Evolutionary conservation across 2,888 invertebrate genomes (phyloP), one percentile per base, ranked within the genome.

Genomic region (Mantis religiosa): DNA sequence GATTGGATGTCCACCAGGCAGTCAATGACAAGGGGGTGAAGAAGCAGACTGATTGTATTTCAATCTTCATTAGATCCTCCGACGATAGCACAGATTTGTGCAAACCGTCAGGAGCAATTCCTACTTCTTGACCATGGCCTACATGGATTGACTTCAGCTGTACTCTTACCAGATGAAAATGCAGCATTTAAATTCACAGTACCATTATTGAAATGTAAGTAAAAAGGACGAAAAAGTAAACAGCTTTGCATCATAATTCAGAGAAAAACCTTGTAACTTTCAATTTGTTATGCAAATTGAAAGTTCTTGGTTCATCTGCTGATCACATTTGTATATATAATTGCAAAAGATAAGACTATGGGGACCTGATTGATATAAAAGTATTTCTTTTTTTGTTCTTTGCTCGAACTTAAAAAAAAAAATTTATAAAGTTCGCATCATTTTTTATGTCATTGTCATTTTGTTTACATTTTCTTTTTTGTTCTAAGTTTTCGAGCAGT

Each of bases 321-420:
- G 54, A 71, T 71, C 54, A 71, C 20, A 71, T 71, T 71, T 71
- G 54, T 71, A 71, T 89, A 89, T 87, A 89, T 89, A 89, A 82
- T 82, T 89, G 89, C 85, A 88, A 89, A 71, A 87, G 87, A 89
- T 83, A 89, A 87, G 87, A 88, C 82, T 86, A 86, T 86, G 87
- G 89, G 89, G 89, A 89, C 89, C 89, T 89, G 89, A 89, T 89
- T 47, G 86, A 86, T 71, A 86, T 28, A 86, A 20, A 71, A 71
- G 20, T 71, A 6, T 41, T 41, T 41, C 20, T 71, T 71, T 28
- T 86, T 85, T 85, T 89, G 89, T 89, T 89, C 87, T 89, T 89
- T 27, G 89, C 85, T 84, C 89, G 87, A 87, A 88, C 88, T 88
- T 71, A 81, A 54, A 86, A 34, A 28, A 81, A 20, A 34, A 28